Percentiles rank a stretch among this genome's conserved stretches.
phyloP scores from a whole-genome alignment of 2,113 vertebrate genomes.

The Puffinus mauretanicus region DNA sequence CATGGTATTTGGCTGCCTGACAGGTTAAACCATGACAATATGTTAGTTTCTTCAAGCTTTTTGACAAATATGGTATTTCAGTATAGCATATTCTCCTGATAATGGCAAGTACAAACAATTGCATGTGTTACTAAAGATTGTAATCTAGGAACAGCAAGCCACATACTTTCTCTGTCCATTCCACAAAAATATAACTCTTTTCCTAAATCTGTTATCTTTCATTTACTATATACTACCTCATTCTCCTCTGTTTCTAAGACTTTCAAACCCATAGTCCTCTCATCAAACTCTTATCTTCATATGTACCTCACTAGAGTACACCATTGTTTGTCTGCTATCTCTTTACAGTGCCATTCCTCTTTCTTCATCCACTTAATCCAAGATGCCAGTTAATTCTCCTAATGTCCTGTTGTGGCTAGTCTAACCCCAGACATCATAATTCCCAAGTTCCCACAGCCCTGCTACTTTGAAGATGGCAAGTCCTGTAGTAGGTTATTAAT shows the following conservation, averaged over 20 bases:
- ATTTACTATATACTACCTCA: neutral
- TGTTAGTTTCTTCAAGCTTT: neutral
- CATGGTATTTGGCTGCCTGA: too few species aligned
- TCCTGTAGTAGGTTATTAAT: neutral
- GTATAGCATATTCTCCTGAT: neutral
- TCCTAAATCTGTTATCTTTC: neutral
- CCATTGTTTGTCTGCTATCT: accelerated
- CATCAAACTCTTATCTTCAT: neutral
- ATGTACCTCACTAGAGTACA: neutral
- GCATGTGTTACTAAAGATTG: neutral
- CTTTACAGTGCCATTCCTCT: neutral
- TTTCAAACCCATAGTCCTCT: neutral
- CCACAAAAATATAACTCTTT: neutral
- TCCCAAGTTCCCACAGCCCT: neutral
- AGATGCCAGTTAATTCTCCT: neutral
- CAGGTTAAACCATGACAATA: too few species aligned
- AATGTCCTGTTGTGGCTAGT: neutral
- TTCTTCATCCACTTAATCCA: neutral
- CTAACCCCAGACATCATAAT: neutral
- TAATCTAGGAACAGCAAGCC: neutral
- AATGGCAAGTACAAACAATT: neutral
- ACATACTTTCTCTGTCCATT: neutral
- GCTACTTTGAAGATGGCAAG: neutral
- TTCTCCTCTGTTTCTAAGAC: neutral
- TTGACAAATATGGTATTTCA: neutral